Evolutionary conservation across 2,113 vertebrate genomes (phyloP), one percentile per base, ranked within the genome.

Genomic region (Sturnira hondurensis): DNA sequence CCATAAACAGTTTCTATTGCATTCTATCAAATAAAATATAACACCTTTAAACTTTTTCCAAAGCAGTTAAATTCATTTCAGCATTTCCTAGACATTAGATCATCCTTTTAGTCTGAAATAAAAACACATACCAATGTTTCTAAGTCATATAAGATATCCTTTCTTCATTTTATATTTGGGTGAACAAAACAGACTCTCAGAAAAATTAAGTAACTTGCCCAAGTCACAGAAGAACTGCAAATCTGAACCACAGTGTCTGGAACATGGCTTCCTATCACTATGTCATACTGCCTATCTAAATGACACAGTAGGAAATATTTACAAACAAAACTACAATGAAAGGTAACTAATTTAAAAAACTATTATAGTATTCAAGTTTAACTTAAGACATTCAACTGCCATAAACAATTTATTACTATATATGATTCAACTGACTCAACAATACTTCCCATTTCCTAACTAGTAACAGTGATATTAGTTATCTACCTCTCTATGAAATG

Each of bases 121-220:
- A 83, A 89, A 97, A 70, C 11, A 63, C 31, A 12, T 41, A 68
- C n/a, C 52, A 87, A 12, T 83, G 24, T 58, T 67, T 94, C 14
- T 87, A 94, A 81, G 4, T 45, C 43, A 82, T 93, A 22, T 41
- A 89, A 86, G 15, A 73, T 11, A 68, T 16, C 70, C 63, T 92
- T 92, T 93, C 73, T 80, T 89, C 31, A 78, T 87, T 95, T 95
- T 80, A 47, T 24, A 94, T 78, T 63, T 88, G 20, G 26, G 31
- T 92, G 78, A 92, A 90, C 4, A 84, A 83, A 92, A 87, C 7
- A 84, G 36, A 92, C 16, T 91, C 47, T 45, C 31, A 67, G 45
- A 78, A 10, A 92, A 74, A 86, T 78, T 86, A 88, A 93, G 36
- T 71, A 93, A 89, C 28, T 41, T 47, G 58, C 15, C 36, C 33